Evolutionary conservation across 2,888 invertebrate genomes (phyloP), one percentile per base, ranked within the genome.

Genomic region (Phengaris arion): DNA sequence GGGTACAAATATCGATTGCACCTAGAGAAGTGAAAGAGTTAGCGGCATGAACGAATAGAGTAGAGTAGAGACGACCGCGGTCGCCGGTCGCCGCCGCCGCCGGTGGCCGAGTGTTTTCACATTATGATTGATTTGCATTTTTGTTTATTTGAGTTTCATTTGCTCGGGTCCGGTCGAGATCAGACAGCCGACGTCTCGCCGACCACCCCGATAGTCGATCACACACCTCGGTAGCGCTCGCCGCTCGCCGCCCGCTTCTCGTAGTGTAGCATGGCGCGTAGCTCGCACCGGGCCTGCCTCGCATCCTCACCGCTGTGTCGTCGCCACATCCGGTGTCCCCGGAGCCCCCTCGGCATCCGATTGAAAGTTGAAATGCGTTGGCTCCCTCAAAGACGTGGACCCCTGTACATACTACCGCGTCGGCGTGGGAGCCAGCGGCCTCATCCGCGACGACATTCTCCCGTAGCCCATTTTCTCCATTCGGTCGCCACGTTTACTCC

Each of bases 231-330:
- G 64, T 64, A 64, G 64, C 59, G 59, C 64, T 64, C 64, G 59
- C 59, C 59, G 57, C 57, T 57, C 57, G 35, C 64, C 64, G 64
- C 87, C 83, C 82, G 88, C 89, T 89, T 83, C 80, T 83, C 86
- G 85, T 90, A 89, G 89, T 79, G 83, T 84, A 82, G 86, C 91
- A 92, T 91, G 91, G 89, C 91, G 87, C 90, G 86, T 87, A 87
- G 86, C 84, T 46, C 55, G 76, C 77, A 76, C 75, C 74, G 68
- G 46, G 13, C 45, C 68, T 46, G 10, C 59, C 59, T 48, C 45
- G 8, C 45, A 48, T 48, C 48, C 48, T 48, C 48, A 48, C 48
- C 48, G 48, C 48, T 6, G 6, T 48, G 48, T 48, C 48, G 48
- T 48, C 52, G 51, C 72, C 72, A 10, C 72, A 22, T 35, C 51